phyloP scores from a whole-genome alignment of 2,797 vertebrate genomes.

The Danio aesculapii region DNA sequence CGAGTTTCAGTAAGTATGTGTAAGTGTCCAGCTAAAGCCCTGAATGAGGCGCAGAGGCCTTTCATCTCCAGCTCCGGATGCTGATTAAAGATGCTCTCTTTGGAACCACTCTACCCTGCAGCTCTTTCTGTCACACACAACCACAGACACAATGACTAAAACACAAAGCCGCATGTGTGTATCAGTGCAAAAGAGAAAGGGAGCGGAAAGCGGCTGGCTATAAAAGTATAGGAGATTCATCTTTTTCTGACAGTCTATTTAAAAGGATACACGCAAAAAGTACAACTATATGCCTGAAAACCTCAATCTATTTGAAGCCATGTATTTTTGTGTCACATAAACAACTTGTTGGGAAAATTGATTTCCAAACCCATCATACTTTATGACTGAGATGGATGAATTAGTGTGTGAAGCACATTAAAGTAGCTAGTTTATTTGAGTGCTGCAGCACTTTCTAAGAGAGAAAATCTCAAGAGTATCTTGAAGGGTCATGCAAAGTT shows the following conservation, averaged over 20 bases:
- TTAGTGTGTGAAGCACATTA: constrained; percentile 8
- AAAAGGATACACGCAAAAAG: constrained; percentile 37
- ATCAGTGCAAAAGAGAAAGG: constrained; percentile 15
- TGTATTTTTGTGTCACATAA: constrained; percentile 25
- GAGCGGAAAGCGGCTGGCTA: constrained; percentile 30
- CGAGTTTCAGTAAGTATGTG: constrained; percentile 9
- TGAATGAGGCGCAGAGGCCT: constrained; percentile 22
- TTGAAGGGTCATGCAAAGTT: constrained; percentile 24
- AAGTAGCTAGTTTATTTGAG: constrained; percentile 28
- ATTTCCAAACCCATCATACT: constrained; percentile 16
- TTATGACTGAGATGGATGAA: constrained; percentile 27
- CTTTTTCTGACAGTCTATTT: constrained; percentile 53
- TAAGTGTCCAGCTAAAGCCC: constrained; percentile 14
- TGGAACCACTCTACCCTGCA: constrained; percentile 29
- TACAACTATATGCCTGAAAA: constrained; percentile 36
- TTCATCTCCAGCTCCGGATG: constrained; percentile 45
- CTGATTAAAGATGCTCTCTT: constrained; percentile 52
- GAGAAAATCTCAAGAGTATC: background rate
- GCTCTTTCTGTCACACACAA: constrained; percentile 27
- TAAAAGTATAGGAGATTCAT: constrained; percentile 42
- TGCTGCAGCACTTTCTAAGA: constrained; percentile 2
- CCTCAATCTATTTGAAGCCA: constrained; percentile 28
- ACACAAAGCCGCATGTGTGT: constrained; percentile 26
- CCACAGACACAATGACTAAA: constrained; percentile 30
- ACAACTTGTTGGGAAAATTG: constrained; percentile 34